Conservation (phyloP, 2,113 vertebrate genomes). For the Elachura formosa region DNA sequence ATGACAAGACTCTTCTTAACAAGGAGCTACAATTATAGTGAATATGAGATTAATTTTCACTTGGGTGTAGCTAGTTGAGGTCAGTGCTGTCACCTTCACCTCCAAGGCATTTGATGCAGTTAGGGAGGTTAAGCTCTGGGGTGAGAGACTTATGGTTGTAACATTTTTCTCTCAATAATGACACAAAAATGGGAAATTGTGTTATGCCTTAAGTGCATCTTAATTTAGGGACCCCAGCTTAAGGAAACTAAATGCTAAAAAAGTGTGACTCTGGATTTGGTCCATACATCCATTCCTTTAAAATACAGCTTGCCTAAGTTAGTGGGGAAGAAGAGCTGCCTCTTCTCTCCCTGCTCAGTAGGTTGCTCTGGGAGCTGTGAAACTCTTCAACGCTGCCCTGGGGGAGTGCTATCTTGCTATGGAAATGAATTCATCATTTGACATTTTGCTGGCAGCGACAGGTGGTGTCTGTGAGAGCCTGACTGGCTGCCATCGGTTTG, state of each 20-base stretch:
- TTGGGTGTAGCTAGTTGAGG: background rate
- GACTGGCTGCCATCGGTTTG: slow-evolving; percentile 22
- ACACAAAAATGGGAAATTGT: background rate
- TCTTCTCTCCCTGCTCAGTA: background rate
- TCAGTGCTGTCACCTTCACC: background rate
- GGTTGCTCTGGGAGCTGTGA: slow-evolving; percentile 28
- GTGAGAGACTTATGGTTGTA: background rate
- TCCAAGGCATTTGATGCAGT: background rate
- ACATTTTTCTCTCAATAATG: background rate
- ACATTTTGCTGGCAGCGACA: slow-evolving; percentile 45
- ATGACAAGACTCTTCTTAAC: background rate
- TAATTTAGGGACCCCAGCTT: background rate
- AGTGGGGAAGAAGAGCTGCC: background rate
- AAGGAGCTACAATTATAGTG: background rate
- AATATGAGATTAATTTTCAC: background rate
- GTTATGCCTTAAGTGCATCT: background rate
- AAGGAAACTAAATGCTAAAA: background rate
- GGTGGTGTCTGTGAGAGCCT: slow-evolving; percentile 13
- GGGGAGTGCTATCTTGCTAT: slow-evolving; percentile 38
- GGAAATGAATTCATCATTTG: slow-evolving; percentile 65
- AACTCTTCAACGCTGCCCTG: background rate
- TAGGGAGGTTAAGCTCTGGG: background rate
- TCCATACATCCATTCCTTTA: background rate
- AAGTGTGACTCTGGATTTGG: background rate
- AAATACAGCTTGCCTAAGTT: background rate